These are phyloP conservation scores for Denticeps clupeoides DNA, from an alignment of 2,797 vertebrate species.

Conservation along the genomic window DNA sequence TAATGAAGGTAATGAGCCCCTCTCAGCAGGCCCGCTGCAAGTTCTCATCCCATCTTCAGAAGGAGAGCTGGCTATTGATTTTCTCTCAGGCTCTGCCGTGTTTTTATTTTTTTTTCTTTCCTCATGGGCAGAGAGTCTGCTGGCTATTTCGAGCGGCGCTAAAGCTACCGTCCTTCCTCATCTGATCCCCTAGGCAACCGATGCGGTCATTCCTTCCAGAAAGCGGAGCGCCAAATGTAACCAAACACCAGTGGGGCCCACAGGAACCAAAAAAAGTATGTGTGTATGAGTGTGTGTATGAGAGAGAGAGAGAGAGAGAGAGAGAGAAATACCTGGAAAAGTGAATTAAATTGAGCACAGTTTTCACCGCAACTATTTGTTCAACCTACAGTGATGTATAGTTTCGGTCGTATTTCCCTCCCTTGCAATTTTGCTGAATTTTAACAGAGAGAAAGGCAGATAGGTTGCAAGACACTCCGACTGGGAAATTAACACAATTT, in stretches of 20 bases:
- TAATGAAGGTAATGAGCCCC: too few species aligned
- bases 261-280: constrained; percentile 20
- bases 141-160: constrained; percentile 30
- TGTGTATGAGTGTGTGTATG: background rate
- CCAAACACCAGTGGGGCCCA: constrained; percentile 36
- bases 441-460: too few species aligned
- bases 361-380: background rate
- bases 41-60: constrained; percentile 1
- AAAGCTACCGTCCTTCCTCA: constrained; percentile 36
- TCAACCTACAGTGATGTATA: too few species aligned
- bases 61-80: constrained; percentile 32
- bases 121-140: constrained; percentile 17
- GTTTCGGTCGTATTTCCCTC: too few species aligned
- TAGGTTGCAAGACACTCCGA: too few species aligned
- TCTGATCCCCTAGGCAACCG: constrained; percentile 38
- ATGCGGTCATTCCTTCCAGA: constrained; percentile 41
- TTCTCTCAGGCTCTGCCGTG: constrained; percentile 14
- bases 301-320: background rate
- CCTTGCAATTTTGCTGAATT: too few species aligned
- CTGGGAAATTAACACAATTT: too few species aligned
- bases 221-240: constrained; percentile 36
- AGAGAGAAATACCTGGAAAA: background rate
- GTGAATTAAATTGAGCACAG: background rate
- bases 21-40: too few species aligned
- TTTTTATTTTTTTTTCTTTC: constrained; percentile 14